phyloP scores from a whole-genome alignment of 2,888 invertebrate genomes.

The Temnothorax rugatulus region DNA sequence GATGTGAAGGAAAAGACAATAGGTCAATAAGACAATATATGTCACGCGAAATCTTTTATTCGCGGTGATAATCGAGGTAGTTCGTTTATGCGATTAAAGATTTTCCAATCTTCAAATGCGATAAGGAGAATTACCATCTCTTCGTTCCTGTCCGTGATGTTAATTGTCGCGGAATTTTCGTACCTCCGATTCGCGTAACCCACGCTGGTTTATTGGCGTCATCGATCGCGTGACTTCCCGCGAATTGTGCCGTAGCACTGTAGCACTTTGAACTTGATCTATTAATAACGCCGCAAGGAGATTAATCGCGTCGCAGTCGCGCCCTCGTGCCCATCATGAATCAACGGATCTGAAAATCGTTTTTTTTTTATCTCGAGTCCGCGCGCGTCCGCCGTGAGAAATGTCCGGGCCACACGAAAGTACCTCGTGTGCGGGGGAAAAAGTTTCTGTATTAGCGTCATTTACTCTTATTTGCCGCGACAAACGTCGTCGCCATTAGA shows the following conservation, averaged over 20 bases:
- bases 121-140: slow-evolving; percentile 24
- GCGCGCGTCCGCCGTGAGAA: slow-evolving; percentile 4
- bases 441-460: slow-evolving; percentile 57
- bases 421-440: slow-evolving; percentile 13
- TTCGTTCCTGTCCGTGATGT: slow-evolving; percentile 34
- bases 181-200: slow-evolving; percentile 19
- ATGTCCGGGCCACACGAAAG: slow-evolving; percentile 11
- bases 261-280: slow-evolving; percentile 43
- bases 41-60: not conserved
- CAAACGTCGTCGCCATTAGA: slow-evolving; percentile 55
- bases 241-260: not conserved
- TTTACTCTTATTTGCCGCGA: slow-evolving; percentile 56
- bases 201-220: not conserved
- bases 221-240: slow-evolving; percentile 18
- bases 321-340: slow-evolving; percentile 1
- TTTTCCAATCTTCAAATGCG: not conserved
- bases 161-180: slow-evolving; percentile 54
- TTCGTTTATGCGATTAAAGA: not conserved
- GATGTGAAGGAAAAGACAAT: too few relatives aligned
- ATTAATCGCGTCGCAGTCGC: slow-evolving; percentile 31
- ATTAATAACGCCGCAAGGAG: slow-evolving; percentile 25
- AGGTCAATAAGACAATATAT: not conserved
- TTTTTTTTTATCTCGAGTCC: slow-evolving; percentile 1
- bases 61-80: not conserved
- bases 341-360: slow-evolving; percentile 11